Evolutionary conservation across 2,113 vertebrate species (phyloP).

Genomic region (Callionymus lyra): DNA sequence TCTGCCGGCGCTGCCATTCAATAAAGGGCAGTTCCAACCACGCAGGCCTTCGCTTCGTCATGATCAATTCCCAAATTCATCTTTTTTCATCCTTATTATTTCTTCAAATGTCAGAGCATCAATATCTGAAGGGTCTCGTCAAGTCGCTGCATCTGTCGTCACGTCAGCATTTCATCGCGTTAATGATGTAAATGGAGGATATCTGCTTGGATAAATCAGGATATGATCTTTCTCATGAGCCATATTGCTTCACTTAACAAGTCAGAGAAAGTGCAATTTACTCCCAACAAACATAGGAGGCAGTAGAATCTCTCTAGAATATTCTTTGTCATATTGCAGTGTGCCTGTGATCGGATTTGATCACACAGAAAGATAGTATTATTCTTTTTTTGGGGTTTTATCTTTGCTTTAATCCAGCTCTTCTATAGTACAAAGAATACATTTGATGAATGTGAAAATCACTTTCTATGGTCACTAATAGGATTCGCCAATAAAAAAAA

Average conservation of each 20-base stretch:
- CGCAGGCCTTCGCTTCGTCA: conserved; percentile 10
- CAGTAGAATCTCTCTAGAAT: conserved; percentile 86
- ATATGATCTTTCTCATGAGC: not conserved
- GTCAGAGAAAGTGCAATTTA: conserved; percentile 11
- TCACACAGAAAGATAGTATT: conserved; percentile 10
- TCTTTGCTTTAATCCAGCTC: not conserved
- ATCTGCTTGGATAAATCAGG: not conserved
- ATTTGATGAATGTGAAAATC: no score
- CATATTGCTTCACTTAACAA: not conserved
- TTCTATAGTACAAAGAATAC: no score
- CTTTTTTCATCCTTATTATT: no score
- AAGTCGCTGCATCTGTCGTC: not conserved
- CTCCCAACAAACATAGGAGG: conserved; percentile 78
- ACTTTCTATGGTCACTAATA: not conserved
- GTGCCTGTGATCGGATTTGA: conserved; percentile 49
- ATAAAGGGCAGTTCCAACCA: conserved; percentile 28
- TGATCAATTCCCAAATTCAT: no score
- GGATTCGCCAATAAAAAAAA: not conserved
- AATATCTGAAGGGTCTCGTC: no score
- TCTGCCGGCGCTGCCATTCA: conserved; percentile 25
- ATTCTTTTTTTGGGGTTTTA: not conserved
- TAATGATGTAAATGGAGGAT: not conserved
- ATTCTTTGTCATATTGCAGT: conserved; percentile 99
- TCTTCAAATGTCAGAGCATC: no score
- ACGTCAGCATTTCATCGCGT: not conserved